These are phyloP conservation scores for Scaeva pyrastri DNA, from an alignment of 2,888 invertebrate species.

Conservation along the genomic window DNA sequence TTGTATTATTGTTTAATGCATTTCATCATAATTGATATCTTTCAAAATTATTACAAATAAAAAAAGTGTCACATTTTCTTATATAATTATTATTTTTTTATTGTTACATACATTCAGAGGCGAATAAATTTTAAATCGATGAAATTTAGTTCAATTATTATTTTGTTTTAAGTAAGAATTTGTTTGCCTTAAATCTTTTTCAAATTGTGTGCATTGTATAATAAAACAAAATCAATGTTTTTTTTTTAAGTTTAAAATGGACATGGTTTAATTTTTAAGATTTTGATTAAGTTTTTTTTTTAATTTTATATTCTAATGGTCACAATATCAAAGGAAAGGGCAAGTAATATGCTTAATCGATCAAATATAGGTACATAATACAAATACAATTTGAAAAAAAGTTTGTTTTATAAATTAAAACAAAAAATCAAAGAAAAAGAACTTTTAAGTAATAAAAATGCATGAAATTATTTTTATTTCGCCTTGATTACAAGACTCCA, in stretches of 20 bases:
- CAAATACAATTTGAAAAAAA: slow-evolving; percentile 10
- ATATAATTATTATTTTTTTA: slow-evolving; percentile 24
- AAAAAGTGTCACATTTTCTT: slow-evolving; percentile 45
- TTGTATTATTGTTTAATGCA: slow-evolving; percentile 28
- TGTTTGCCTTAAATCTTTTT: slow-evolving; percentile 30
- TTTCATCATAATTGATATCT: slow-evolving; percentile 35
- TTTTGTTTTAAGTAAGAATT: slow-evolving; percentile 33
- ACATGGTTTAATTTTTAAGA: not conserved
- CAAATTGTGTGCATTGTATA: slow-evolving; percentile 43
- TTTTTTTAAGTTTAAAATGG: slow-evolving; percentile 15
- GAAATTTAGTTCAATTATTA: not conserved
- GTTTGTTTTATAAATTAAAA: not conserved
- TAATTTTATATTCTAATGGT: slow-evolving; percentile 9
- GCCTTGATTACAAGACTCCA: slow-evolving; percentile 57
- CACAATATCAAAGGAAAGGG: slow-evolving; percentile 62
- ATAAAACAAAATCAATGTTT: not conserved
- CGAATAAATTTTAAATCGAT: slow-evolving; percentile 51
- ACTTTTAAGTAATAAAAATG: slow-evolving; percentile 28
- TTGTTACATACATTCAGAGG: slow-evolving; percentile 63
- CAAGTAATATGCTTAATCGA: slow-evolving; percentile 56
- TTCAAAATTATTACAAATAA: slow-evolving; percentile 30
- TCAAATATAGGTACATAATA: not conserved
- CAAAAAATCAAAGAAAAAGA: not conserved
- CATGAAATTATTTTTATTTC: slow-evolving; percentile 31
- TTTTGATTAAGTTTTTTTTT: slow-evolving; percentile 30